Conservation (phyloP, 2,797 vertebrate species). For the Anas georgica region DNA sequence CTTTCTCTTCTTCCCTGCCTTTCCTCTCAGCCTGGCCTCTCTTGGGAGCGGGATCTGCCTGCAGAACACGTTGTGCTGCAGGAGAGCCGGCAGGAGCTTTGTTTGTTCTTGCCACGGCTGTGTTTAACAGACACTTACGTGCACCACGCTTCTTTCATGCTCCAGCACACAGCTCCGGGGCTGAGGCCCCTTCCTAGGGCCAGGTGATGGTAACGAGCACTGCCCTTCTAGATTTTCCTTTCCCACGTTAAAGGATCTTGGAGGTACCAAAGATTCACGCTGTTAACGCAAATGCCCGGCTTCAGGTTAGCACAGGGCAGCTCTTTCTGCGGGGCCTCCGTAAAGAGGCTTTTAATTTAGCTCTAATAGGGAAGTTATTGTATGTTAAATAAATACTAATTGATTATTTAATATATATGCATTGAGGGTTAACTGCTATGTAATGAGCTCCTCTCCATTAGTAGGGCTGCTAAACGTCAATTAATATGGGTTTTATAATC, state of each 20-base stretch:
- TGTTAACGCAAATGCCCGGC: not conserved
- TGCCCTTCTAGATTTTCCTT: not conserved
- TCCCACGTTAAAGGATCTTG: not conserved
- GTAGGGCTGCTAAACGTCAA: conserved; percentile 57
- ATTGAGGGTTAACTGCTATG: conserved; percentile 69
- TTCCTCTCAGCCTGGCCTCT: not conserved
- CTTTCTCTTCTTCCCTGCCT: not conserved
- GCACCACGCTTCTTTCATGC: not conserved
- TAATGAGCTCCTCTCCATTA: conserved; percentile 70
- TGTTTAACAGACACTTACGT: not conserved
- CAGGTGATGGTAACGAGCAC: not conserved
- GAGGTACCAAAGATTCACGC: not conserved
- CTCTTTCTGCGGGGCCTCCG: not conserved
- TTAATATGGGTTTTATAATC: conserved; percentile 72
- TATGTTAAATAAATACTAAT: conserved; percentile 78
- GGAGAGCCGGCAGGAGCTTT: not conserved
- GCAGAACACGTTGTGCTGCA: not conserved
- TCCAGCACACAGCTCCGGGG: not conserved
- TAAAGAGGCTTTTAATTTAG: conserved; percentile 64
- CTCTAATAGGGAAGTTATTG: conserved; percentile 66
- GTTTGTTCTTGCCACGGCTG: not conserved
- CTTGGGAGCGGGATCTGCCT: not conserved
- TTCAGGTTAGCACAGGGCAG: conserved; percentile 7
- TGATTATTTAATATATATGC: conserved; percentile 75
- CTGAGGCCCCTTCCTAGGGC: not conserved